Conservation (phyloP, 1,140 invertebrate genomes). For the Drosophila nigromelanica region DNA sequence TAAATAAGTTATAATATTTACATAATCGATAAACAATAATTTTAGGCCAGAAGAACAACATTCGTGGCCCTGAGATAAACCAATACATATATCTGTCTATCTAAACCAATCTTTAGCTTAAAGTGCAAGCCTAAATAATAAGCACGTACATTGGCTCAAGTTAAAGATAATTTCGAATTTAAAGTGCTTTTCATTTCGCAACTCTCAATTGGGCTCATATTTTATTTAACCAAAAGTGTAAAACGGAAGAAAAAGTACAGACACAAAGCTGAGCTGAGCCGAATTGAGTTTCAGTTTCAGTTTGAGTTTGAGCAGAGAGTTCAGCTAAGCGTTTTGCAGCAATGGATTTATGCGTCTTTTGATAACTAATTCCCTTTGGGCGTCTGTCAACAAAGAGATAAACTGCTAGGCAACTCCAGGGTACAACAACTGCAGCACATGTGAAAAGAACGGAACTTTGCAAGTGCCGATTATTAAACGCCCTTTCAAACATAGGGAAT, state of each 20-base stretch:
- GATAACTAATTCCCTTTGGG: slow-evolving; percentile 81
- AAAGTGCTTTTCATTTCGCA: slow-evolving; percentile 20
- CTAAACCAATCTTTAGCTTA: too few species aligned
- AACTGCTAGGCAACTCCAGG: slow-evolving; percentile 66
- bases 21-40: too few species aligned
- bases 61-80: too few species aligned
- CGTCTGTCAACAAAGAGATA: slow-evolving; percentile 74
- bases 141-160: not conserved
- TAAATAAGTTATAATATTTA: too few species aligned
- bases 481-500: too few species aligned
- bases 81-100: too few species aligned
- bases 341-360: slow-evolving; percentile 80
- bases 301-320: slow-evolving; percentile 15
- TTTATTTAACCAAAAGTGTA: slow-evolving; percentile 57
- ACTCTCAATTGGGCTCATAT: slow-evolving; percentile 61
- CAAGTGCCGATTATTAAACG: too few species aligned
- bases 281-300: not conserved
- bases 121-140: not conserved
- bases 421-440: slow-evolving; percentile 16
- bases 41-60: too few species aligned
- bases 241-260: slow-evolving; percentile 14
- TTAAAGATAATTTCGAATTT: slow-evolving; percentile 5
- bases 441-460: not conserved
- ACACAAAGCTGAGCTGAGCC: slow-evolving; percentile 10
- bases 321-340: slow-evolving; percentile 42